Evolutionary conservation across 2,113 vertebrate genomes (phyloP).

Genomic region (Fregata magnificens): DNA sequence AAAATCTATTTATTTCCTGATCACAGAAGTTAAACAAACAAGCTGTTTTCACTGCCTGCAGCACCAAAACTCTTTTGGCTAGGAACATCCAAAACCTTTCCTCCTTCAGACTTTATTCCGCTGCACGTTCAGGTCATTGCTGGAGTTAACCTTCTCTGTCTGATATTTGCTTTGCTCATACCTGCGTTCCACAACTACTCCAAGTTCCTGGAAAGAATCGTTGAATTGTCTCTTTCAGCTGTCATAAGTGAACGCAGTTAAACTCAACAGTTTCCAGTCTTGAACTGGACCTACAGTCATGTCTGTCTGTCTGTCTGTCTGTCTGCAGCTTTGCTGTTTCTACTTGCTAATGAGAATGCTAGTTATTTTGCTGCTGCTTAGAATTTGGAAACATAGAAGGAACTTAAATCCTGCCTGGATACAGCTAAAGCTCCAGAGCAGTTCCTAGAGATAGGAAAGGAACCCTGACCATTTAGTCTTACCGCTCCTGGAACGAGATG

Average conservation of each 20-base stretch:
- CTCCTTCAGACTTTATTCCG: background rate
- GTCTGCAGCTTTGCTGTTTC: background rate
- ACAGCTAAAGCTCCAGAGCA: background rate
- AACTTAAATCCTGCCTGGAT: background rate
- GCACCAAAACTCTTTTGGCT: background rate
- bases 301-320: background rate
- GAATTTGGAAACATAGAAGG: background rate
- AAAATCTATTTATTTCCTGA: background rate
- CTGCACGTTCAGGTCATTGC: background rate
- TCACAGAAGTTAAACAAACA: background rate
- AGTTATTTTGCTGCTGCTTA: background rate
- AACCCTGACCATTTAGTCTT: background rate
- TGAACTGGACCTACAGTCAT: background rate
- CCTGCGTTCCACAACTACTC: background rate
- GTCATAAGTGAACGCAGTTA: background rate
- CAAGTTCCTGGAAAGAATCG: background rate
- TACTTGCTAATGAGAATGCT: background rate
- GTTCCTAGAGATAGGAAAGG: background rate
- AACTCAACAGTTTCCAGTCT: background rate
- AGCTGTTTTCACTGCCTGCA: background rate
- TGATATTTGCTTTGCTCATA: background rate
- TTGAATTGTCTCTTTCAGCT: background rate
- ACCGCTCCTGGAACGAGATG: accelerated
- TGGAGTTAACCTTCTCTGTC: background rate
- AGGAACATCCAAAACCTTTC: background rate